phyloP scores from a whole-genome alignment of 1,140 invertebrate genomes.

The Orchesella cincta region DNA sequence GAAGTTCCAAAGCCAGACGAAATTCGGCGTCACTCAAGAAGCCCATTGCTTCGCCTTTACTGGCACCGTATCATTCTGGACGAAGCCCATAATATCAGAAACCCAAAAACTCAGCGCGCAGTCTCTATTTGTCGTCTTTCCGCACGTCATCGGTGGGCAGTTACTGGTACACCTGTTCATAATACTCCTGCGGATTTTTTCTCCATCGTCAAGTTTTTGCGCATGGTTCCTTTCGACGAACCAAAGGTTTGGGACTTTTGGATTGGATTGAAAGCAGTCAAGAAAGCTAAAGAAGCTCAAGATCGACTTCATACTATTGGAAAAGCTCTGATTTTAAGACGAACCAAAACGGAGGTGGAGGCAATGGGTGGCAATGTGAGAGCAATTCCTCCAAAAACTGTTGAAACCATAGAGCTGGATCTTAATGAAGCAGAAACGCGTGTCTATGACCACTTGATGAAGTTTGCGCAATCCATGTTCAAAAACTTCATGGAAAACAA shows the following conservation, averaged over 20 bases:
- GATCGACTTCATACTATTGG: slow-evolving; percentile 75
- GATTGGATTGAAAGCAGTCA: slow-evolving; percentile 58
- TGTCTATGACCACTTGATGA: slow-evolving; percentile 64
- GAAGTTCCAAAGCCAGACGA: slow-evolving; percentile 59
- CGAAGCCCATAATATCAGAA: slow-evolving; percentile 88
- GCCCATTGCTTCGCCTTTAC: slow-evolving; percentile 62
- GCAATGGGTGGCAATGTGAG: slow-evolving; percentile 37
- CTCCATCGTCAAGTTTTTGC: slow-evolving; percentile 21
- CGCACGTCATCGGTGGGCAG: slow-evolving; percentile 71
- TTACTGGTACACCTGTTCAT: slow-evolving; percentile 93
- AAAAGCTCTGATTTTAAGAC: slow-evolving; percentile 76
- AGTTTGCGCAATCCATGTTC: slow-evolving; percentile 22
- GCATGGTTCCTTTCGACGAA: slow-evolving; percentile 12
- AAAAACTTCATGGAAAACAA: neutral
- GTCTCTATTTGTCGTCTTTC: slow-evolving; percentile 68
- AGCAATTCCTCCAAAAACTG: slow-evolving; percentile 51
- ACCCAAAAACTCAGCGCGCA: slow-evolving; percentile 76
- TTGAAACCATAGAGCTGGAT: slow-evolving; percentile 60
- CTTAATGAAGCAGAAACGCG: slow-evolving; percentile 71
- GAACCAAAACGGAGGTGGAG: slow-evolving; percentile 79
- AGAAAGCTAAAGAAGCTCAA: slow-evolving; percentile 70
- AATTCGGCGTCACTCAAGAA: no score
- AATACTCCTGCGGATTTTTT: slow-evolving; percentile 74
- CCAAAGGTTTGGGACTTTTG: slow-evolving; percentile 20
- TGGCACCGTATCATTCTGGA: slow-evolving; percentile 89